Conservation (phyloP, 2,797 vertebrate genomes). For the Eupleurogrammus muticus region DNA sequence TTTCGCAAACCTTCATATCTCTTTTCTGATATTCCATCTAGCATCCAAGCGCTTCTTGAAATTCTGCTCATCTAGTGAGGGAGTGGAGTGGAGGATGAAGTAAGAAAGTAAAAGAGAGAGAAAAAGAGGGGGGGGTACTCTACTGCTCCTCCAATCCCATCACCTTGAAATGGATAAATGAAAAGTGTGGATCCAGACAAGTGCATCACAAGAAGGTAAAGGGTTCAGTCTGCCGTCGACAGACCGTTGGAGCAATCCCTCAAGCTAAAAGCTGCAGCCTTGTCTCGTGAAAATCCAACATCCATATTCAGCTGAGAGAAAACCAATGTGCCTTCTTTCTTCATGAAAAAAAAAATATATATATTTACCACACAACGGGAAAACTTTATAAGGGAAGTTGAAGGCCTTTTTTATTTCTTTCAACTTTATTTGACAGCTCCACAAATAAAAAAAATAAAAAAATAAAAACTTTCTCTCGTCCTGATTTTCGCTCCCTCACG, state of each 20-base stretch:
- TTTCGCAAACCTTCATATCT: slow-evolving; percentile 50
- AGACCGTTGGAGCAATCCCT: slow-evolving; percentile 39
- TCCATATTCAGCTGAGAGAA: slow-evolving; percentile 33
- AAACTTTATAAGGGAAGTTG: slow-evolving; percentile 26
- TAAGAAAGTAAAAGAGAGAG: slow-evolving; percentile 27
- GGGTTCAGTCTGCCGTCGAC: slow-evolving; percentile 49
- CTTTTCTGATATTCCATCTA: slow-evolving; percentile 52
- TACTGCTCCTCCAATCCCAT: slow-evolving; percentile 13
- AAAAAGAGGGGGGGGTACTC: neutral
- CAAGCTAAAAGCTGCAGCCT: slow-evolving; percentile 29
- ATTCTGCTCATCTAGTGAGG: slow-evolving; percentile 58
- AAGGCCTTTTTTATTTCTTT: slow-evolving; percentile 44
- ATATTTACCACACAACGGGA: slow-evolving; percentile 32
- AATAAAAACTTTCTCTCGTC: slow-evolving; percentile 8
- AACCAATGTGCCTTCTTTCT: slow-evolving; percentile 23
- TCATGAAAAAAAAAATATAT: slow-evolving; percentile 42
- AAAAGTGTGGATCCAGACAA: slow-evolving; percentile 50
- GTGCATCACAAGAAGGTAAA: slow-evolving; percentile 59
- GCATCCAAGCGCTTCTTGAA: slow-evolving; percentile 59
- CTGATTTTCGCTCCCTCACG: slow-evolving; percentile 27
- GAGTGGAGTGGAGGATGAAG: slow-evolving; percentile 27
- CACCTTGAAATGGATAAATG: slow-evolving; percentile 53
- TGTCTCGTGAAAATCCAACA: slow-evolving; percentile 34
- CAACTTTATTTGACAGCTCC: slow-evolving; percentile 41
- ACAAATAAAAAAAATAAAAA: slow-evolving; percentile 44